A percentile compares a stretch with the other conserved stretches of the same genome.
phyloP scores from a whole-genome alignment of 2,113 vertebrate species.

The Xyrauchen texanus region DNA sequence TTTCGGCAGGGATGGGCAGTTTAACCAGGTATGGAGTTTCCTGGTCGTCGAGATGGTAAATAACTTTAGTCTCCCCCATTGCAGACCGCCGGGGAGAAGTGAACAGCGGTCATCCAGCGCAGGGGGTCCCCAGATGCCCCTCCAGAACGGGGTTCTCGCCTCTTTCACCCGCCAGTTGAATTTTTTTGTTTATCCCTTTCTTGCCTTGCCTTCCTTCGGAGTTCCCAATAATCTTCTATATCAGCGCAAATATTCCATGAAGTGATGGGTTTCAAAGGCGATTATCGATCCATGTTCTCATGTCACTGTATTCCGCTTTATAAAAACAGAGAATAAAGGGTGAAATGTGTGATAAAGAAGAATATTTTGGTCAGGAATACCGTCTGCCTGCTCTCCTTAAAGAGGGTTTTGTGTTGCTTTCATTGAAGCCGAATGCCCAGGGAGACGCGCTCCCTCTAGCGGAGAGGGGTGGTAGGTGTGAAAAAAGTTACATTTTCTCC shows the following conservation, averaged over 20 bases:
- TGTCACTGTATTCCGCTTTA: background rate
- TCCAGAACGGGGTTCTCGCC: constrained; percentile 30
- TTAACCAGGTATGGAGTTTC: constrained; percentile 97
- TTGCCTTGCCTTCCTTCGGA: constrained; percentile 19
- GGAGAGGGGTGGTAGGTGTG: constrained; percentile 41
- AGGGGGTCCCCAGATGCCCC: constrained; percentile 52
- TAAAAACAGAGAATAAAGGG: background rate
- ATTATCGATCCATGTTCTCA: background rate
- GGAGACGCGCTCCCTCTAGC: constrained; percentile 28
- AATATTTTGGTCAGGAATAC: constrained; percentile 20
- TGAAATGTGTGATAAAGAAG: background rate
- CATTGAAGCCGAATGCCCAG: constrained; percentile 37
- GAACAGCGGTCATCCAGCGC: constrained; percentile 74
- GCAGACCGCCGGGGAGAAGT: constrained; percentile 68
- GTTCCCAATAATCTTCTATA: constrained; percentile 33
- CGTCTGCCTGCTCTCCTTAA: constrained; percentile 28
- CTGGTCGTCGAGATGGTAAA: constrained; percentile 98
- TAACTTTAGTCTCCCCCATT: constrained; percentile 97
- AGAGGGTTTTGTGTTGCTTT: constrained; percentile 50
- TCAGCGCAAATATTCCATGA: constrained; percentile 21
- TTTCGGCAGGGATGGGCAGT: constrained; percentile 87
- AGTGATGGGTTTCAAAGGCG: background rate
- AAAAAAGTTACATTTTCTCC: background rate
- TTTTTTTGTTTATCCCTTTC: constrained; percentile 25
- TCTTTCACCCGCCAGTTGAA: constrained; percentile 23